phyloP scores from a whole-genome alignment of 53 echinoderm and acorn worm species.

The Crossaster papposus region DNA sequence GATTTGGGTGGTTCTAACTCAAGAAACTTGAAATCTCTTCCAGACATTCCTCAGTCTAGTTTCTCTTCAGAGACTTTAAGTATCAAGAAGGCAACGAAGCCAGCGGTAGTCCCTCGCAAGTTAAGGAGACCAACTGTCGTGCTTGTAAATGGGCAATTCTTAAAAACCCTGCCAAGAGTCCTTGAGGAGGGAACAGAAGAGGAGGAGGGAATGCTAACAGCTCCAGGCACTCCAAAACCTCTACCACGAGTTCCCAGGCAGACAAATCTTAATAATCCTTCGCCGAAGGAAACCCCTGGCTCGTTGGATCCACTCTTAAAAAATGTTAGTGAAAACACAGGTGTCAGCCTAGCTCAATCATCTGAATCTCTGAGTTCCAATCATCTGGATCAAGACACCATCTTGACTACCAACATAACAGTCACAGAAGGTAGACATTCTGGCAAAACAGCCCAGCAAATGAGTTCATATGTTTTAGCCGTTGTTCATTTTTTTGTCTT shows the following conservation, averaged over 20 bases:
- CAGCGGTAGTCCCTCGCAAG: background rate
- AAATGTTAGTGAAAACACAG: background rate
- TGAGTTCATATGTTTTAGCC: slow-evolving; percentile 5
- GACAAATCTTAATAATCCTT: background rate
- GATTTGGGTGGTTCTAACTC: background rate
- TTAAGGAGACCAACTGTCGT: background rate
- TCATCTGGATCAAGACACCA: background rate
- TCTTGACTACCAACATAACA: background rate
- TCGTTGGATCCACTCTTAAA: background rate
- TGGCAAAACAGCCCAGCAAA: background rate
- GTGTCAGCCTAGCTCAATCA: no score
- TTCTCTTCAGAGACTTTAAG: background rate
- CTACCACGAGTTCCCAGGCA: background rate
- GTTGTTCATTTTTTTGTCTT: background rate
- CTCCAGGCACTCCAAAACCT: background rate
- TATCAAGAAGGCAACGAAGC: slow-evolving; percentile 12
- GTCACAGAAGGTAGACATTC: slow-evolving; percentile 20
- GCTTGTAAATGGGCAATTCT: background rate
- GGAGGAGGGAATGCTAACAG: background rate
- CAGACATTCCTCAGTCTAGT: background rate
- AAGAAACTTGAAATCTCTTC: background rate
- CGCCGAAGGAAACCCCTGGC: background rate
- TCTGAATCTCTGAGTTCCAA: background rate
- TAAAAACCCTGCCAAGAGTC: background rate
- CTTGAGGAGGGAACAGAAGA: background rate